Conservation (phyloP, 2,113 vertebrate species). For the Archilochus colubris region DNA sequence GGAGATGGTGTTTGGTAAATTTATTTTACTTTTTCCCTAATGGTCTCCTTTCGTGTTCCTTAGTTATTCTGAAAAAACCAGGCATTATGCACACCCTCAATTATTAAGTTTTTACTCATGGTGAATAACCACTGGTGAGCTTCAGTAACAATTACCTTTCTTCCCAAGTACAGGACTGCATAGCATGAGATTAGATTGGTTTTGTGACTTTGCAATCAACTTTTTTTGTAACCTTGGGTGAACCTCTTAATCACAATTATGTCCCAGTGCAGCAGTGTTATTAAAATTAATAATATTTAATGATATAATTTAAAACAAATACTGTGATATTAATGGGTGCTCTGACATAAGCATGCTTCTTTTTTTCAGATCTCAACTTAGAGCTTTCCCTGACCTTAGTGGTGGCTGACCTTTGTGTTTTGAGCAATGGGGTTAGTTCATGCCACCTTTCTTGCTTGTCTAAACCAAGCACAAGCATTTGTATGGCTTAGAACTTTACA, state of each 20-base stretch:
- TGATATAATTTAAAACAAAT: neutral
- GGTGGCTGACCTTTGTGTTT: neutral
- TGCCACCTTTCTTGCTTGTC: neutral
- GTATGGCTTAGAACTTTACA: neutral
- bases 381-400: neutral
- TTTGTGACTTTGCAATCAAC: conserved; percentile 32
- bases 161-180: neutral
- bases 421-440: neutral
- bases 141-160: conserved; percentile 42
- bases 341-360: neutral
- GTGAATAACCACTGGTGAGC: neutral
- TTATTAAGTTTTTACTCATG: conserved; percentile 24
- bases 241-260: conserved; percentile 43
- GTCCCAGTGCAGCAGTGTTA: neutral
- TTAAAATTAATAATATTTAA: conserved; percentile 25
- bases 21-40: neutral
- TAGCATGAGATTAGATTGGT: conserved; percentile 19
- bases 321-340: neutral
- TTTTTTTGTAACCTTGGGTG: conserved; percentile 18
- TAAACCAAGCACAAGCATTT: neutral
- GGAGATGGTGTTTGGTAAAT: neutral
- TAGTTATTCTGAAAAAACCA: neutral
- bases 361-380: neutral
- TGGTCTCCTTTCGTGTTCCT: neutral
- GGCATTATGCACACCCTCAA: neutral